These are phyloP conservation scores for Plutomurus gul DNA, from an alignment of 1,140 invertebrate genomes.

Conservation along the genomic window DNA sequence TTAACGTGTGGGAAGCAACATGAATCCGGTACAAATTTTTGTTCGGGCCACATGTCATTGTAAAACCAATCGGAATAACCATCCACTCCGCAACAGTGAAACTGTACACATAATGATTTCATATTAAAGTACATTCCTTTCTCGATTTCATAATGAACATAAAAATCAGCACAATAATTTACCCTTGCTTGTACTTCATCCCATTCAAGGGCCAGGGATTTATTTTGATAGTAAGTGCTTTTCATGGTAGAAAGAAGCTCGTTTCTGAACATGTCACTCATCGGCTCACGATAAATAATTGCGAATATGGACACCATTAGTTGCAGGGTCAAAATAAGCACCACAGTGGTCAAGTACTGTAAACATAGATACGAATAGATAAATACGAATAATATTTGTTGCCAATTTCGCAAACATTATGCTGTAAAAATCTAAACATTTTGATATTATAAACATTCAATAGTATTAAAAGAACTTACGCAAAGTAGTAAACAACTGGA, in stretches of 20 bases:
- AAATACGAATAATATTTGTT: background rate
- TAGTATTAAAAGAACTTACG: slow-evolving; percentile 41
- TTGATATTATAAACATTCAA: background rate
- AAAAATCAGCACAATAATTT: no score
- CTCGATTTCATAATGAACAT: no score
- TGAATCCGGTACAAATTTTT: slow-evolving; percentile 75
- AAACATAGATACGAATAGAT: slow-evolving; percentile 55
- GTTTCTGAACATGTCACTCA: slow-evolving; percentile 67
- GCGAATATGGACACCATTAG: slow-evolving; percentile 75
- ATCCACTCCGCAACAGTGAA: slow-evolving; percentile 82
- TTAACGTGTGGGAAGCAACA: slow-evolving; percentile 70
- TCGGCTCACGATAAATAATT: slow-evolving; percentile 74
- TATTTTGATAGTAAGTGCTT: slow-evolving; percentile 58
- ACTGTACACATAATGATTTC: no score
- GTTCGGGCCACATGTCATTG: slow-evolving; percentile 74
- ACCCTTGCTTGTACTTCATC: slow-evolving; percentile 74
- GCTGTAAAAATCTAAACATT: background rate
- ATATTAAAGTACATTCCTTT: no score
- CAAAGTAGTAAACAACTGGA: slow-evolving; percentile 45
- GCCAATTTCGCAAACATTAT: background rate
- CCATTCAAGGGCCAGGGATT: slow-evolving; percentile 69
- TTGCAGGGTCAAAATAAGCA: slow-evolving; percentile 77
- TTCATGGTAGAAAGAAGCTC: slow-evolving; percentile 63
- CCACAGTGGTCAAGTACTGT: slow-evolving; percentile 82
- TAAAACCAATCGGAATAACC: slow-evolving; percentile 82